These are phyloP conservation scores for Nothocercus julius DNA, from an alignment of 2,113 vertebrate species.

Conservation along the genomic window DNA sequence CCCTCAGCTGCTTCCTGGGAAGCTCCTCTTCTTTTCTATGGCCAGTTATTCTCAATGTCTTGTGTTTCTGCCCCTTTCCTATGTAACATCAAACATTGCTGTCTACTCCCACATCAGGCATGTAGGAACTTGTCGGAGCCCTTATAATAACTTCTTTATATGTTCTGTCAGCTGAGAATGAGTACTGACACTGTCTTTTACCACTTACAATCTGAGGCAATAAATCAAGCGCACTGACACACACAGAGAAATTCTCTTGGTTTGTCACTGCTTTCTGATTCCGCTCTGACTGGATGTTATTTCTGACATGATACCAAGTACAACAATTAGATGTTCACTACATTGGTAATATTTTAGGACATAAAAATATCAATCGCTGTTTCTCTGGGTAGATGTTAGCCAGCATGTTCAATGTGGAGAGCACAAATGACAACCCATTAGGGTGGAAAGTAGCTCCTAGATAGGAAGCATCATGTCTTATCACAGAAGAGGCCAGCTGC, in stretches of 20 bases:
- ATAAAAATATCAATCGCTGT: not conserved
- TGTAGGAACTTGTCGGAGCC: conserved; percentile 33
- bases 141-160: conserved; percentile 58
- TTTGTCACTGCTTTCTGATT: conserved; percentile 42
- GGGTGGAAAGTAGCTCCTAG: not conserved
- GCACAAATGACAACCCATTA: not conserved
- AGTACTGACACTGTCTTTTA: conserved; percentile 48
- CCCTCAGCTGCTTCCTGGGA: not conserved
- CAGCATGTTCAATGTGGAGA: not conserved
- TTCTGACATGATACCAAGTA: conserved; percentile 21
- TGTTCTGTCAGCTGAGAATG: conserved; percentile 56
- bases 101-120: conserved; percentile 15
- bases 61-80: not conserved
- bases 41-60: not conserved
- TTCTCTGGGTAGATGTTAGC: not conserved
- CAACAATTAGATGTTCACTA: conserved; percentile 14
- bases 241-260: conserved; percentile 20
- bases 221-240: conserved; percentile 53
- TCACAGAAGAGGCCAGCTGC: not conserved
- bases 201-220: conserved; percentile 29
- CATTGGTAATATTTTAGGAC: not conserved
- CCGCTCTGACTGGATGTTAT: conserved; percentile 9
- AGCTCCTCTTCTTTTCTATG: not conserved
- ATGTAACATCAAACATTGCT: not conserved
- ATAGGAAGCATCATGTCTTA: conserved; percentile 6